Base-by-base conservation (phyloP, 2,888 invertebrate species). In the Incurvaria masculella region DNA sequence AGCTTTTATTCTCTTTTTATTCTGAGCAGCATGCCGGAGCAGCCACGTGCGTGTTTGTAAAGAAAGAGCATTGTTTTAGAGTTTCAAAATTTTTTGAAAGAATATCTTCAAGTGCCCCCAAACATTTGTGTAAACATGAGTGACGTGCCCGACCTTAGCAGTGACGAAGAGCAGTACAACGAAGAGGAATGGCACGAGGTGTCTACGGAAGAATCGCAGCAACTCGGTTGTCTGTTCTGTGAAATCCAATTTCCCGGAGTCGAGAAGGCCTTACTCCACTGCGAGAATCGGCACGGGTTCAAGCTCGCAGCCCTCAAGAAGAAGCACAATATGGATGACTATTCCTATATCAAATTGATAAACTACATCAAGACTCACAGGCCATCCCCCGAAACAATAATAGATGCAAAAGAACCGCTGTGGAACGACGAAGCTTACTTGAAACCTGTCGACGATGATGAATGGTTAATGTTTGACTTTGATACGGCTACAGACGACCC, bases 391-490 rank as follows among this genome's bases (percentile, higher is more conserved):
- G 79, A 82, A 50, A 76, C 81, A 41, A 66, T 88, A 41, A 74
- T 81, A 54, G 66, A 70, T 5, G 64, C 82, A 16, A 68, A 73
- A 42, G 65, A 70, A 51, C 71, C 80, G 2, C 63, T 83, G 4
- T 94, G 93, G 93, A 80, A 83, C 11, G 84, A 85, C 57, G 91
- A 93, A 48, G 83, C 82, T 55, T 94, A 89, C 64, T 74, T 94
- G 49, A 87, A 85, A 62, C 91, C 94, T 0, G 81, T 84, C 4
- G 82, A 84, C 52, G 83, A 88, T 61, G 94, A 94, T 63, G 82
- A 88, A 10, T 89, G 93, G 89, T 68, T 94, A 40, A 91, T 87
- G 84, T 89, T 86, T 64, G 94, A 91, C 84, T 83, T 74, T 51
- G 79, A 79, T 43, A 70, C 74, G n/a, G 48, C 52, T 10, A 46